Conservation (phyloP, 2,888 invertebrate species). For the Gonocerus acuteangulatus region DNA sequence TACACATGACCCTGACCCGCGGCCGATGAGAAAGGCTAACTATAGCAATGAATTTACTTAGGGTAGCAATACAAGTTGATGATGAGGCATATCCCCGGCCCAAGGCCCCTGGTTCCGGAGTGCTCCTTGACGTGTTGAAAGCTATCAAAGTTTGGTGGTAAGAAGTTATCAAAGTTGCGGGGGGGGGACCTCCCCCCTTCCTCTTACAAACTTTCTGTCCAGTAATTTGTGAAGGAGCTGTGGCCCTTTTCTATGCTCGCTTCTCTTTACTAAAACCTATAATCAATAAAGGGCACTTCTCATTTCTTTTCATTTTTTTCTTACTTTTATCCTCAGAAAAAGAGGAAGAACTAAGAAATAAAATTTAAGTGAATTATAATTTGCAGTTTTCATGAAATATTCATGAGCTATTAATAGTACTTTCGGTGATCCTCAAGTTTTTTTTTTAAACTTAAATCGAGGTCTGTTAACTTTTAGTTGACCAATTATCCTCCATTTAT, state of each 20-base stretch:
- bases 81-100: slow-evolving; percentile 5
- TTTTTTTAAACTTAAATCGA: too few relatives aligned
- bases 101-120: neutral
- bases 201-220: slow-evolving; percentile 15
- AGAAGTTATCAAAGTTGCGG: slow-evolving; percentile 33
- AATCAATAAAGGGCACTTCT: slow-evolving; percentile 15
- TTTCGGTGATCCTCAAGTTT: too few relatives aligned
- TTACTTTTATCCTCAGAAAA: too few relatives aligned
- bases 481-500: too few relatives aligned
- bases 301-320: too few relatives aligned
- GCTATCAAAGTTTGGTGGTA: slow-evolving; percentile 33
- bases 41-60: slow-evolving; percentile 12
- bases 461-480: too few relatives aligned
- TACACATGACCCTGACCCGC: too few relatives aligned
- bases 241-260: neutral
- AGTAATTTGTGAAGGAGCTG: slow-evolving; percentile 14
- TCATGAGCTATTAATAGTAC: too few relatives aligned
- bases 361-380: too few relatives aligned
- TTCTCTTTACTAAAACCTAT: neutral
- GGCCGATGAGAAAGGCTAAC: too few relatives aligned
- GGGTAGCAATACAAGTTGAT: slow-evolving; percentile 15
- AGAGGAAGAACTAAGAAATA: too few relatives aligned
- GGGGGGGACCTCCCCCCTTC: slow-evolving; percentile 4
- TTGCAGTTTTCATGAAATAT: too few relatives aligned
- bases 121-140: slow-evolving; percentile 31